Conservation (phyloP, 2,113 vertebrate genomes). For the Mirounga angustirostris region DNA sequence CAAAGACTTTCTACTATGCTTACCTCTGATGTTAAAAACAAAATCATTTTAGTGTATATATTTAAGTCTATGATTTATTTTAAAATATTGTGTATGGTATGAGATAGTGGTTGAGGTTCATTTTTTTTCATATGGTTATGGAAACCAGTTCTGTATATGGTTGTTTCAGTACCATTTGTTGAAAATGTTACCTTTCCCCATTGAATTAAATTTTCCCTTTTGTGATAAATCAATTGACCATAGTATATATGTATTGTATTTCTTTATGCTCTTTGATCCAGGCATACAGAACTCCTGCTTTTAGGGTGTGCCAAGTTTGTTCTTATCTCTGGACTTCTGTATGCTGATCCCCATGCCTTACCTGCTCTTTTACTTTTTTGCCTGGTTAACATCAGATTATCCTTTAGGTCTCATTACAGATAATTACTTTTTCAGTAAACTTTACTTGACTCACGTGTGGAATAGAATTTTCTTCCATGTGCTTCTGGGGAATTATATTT, state of each 20-base stretch:
- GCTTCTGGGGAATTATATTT: background rate
- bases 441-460: background rate
- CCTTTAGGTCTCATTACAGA: background rate
- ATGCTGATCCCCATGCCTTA: background rate
- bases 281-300: background rate
- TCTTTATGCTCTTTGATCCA: background rate
- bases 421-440: constrained; percentile 60
- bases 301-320: background rate
- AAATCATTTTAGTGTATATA: background rate
- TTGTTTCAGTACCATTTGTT: constrained; percentile 5
- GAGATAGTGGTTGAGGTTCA: background rate
- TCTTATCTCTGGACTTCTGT: background rate
- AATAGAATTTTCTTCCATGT: background rate
- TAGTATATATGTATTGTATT: background rate
- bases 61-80: background rate
- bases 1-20: background rate
- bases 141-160: background rate
- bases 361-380: background rate
- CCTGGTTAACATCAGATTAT: background rate
- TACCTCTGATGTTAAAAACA: background rate
- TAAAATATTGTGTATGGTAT: background rate
- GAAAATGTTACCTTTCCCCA: background rate
- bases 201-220: constrained; percentile 31
- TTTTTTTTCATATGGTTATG: background rate
- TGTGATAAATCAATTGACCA: background rate